Evolutionary conservation across 2,113 vertebrate species (phyloP).

Genomic region (Cephalopholis sonnerati): DNA sequence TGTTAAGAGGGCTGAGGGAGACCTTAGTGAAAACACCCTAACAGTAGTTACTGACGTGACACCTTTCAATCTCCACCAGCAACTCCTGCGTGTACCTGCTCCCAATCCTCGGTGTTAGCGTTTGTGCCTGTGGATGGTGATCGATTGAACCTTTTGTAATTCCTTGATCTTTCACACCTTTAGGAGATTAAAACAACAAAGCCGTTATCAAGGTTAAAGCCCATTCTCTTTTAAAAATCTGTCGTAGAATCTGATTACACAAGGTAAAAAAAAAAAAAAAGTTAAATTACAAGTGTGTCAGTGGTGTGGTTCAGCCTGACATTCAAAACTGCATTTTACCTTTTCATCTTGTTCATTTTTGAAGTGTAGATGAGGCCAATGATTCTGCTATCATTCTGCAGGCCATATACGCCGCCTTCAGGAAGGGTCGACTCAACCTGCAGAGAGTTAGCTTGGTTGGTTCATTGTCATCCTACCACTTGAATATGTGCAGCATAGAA

Average conservation of each 20-base stretch:
- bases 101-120: background rate
- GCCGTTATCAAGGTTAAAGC: background rate
- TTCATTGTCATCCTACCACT: background rate
- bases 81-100: slow-evolving; percentile 48
- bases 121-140: background rate
- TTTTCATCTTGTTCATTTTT: slow-evolving; percentile 77
- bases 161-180: background rate
- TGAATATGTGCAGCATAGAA: background rate
- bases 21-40: too few relatives aligned
- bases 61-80: background rate
- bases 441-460: background rate
- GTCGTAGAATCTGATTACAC: background rate
- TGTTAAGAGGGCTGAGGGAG: too few relatives aligned
- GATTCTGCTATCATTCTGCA: slow-evolving; percentile 81
- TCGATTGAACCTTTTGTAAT: background rate
- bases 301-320: background rate
- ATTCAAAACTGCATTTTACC: slow-evolving; percentile 36
- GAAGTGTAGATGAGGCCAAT: slow-evolving; percentile 82
- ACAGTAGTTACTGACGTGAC: background rate
- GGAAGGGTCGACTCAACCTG: slow-evolving; percentile 75
- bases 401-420: slow-evolving; percentile 69
- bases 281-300: background rate
- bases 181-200: background rate
- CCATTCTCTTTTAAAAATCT: background rate
- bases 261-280: background rate